phyloP scores from a whole-genome alignment of 1,140 invertebrate genomes.

The Tetragnatha versicolor region DNA sequence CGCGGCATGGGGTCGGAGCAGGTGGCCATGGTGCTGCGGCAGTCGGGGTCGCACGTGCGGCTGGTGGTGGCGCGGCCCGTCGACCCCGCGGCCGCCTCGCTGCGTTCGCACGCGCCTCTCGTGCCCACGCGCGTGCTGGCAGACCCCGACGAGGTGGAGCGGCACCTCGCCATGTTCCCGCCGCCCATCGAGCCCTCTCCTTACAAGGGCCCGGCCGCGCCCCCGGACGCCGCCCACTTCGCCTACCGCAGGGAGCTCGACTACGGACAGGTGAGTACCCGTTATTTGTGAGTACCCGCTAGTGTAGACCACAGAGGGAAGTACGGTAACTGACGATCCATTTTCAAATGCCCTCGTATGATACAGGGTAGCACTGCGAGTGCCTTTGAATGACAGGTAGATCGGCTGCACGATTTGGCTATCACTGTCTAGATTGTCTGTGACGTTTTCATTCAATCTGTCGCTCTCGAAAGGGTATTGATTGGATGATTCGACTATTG shows the following conservation, averaged over 20 bases:
- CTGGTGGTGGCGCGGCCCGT: constrained; percentile 88
- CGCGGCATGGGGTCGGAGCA: constrained; percentile 91
- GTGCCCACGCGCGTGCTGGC: constrained; percentile 83
- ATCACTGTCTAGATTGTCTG: no score
- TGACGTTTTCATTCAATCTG: no score
- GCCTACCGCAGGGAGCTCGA: constrained; percentile 40
- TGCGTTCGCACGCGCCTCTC: constrained; percentile 78
- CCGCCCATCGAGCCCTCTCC: constrained; percentile 24
- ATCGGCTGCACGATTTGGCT: no score
- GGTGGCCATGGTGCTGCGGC: constrained; percentile 88
- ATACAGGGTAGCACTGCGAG: no score
- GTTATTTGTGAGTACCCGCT: not conserved
- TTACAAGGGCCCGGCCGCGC: constrained; percentile 38
- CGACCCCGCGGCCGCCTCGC: constrained; percentile 75
- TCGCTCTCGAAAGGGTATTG: no score
- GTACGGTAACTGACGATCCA: no score
- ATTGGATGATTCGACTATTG: no score
- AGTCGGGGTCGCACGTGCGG: constrained; percentile 83
- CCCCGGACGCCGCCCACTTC: constrained; percentile 11
- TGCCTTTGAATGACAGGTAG: no score
- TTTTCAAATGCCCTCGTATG: no score
- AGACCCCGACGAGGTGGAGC: constrained; percentile 84
- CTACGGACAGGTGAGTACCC: constrained; percentile 1
- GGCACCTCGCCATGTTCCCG: constrained; percentile 72
- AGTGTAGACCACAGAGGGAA: no score